Evolutionary conservation across 2,888 invertebrate species (phyloP), one percentile per base, ranked within the genome.

Genomic region (Epistrophe eligans): DNA sequence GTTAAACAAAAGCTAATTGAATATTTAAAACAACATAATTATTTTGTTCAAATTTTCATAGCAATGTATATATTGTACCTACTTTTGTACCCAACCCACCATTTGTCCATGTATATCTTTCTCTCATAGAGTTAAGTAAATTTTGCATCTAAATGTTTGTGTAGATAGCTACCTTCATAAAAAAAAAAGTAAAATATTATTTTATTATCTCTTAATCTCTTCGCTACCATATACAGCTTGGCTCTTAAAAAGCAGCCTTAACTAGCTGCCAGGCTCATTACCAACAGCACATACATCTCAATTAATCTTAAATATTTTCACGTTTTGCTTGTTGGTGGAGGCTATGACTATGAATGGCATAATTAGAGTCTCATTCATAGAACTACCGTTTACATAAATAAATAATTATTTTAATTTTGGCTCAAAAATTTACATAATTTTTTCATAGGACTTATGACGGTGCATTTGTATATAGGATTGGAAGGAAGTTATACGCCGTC

Each of bases 311-410:
- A 87, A 81, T 72, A 81, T 55, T 60, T 79, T 17, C 38, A 66
- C 66, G 76, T 76, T 87, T 71, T 67, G 76, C 72, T 62, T 55
- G 50, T 76, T 43, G 35, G 4, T 35, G 74, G 70, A 77, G 71
- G 60, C 85, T 79, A 87, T 71, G 24, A 62, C 62, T 62, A 40
- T 71, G 87, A 87, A 87, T 82, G 67, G 82, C 79, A 83, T 87
- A 83, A 87, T 87, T 82, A 87, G 85, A 52, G 70, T 62, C 72
- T 62, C 82, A 76, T 83, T 82, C 87, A 87, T 76, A 82, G 72
- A 79, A 79, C 79, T 57, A 52, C 52, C 74, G 76, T 79, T 87
- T 87, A 82, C 82, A 82, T 87, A 87, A 55, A 87, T 87, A 62
- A 62, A 40, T 62, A 24, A 24, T 24, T 24, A 40, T 55, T 70